Conservation (phyloP, 2,797 vertebrate genomes). For the Siniperca scherzeri region DNA sequence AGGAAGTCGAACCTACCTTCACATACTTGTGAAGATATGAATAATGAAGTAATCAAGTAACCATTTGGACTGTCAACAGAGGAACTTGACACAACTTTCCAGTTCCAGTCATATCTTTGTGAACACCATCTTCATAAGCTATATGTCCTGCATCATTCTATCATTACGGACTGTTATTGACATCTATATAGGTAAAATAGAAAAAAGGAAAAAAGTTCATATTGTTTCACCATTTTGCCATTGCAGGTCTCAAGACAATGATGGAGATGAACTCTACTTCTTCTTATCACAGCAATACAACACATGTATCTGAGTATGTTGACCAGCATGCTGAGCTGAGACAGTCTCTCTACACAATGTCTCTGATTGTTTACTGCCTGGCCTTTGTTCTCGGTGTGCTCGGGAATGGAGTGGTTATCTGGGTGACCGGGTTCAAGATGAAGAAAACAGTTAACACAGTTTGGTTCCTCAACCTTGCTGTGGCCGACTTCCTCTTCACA, state of each 20-base stretch:
- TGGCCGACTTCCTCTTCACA: conserved; percentile 92
- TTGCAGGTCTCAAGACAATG: background rate
- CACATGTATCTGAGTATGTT: background rate
- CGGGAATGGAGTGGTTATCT: too few species aligned
- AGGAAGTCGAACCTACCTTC: too few species aligned
- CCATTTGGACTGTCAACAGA: too few species aligned
- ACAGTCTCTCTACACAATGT: conserved; percentile 80
- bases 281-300: background rate
- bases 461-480: conserved; percentile 91
- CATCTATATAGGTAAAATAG: background rate
- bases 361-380: too few species aligned
- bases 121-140: too few species aligned
- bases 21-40: too few species aligned
- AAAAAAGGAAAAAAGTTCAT: background rate
- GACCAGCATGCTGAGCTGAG: conserved; percentile 69
- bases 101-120: too few species aligned
- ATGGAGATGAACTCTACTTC: background rate
- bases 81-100: too few species aligned
- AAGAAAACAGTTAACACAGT: conserved; percentile 89
- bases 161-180: background rate
- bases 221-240: background rate
- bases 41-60: too few species aligned
- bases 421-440: too few species aligned
- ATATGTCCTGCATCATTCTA: too few species aligned
- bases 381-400: too few species aligned